Evolutionary conservation across 2,888 invertebrate species (phyloP).

Genomic region (Trichogramma dendrolimi): DNA sequence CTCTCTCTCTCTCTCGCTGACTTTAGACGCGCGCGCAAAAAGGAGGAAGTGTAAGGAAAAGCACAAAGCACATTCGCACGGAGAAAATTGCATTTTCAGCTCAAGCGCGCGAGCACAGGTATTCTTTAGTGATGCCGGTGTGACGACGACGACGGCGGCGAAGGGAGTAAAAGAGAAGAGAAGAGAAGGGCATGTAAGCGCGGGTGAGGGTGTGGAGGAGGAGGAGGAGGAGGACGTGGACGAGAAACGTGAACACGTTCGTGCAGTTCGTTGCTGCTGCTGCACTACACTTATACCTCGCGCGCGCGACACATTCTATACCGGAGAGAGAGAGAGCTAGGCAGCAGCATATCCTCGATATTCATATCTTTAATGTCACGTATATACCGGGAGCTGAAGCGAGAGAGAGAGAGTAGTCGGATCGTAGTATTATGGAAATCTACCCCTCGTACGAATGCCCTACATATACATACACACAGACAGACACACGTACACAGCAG

Average conservation of each 20-base stretch:
- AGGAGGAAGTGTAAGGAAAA: neutral
- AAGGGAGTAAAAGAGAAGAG: no score
- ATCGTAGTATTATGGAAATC: slow-evolving; percentile 19
- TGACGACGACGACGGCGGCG: no score
- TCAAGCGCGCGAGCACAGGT: neutral
- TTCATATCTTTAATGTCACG: slow-evolving; percentile 24
- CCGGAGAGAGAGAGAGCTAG: no score
- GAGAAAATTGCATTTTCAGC: slow-evolving; percentile 14
- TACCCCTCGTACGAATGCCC: no score
- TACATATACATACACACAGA: no score
- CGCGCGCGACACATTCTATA: neutral
- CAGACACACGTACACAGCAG: no score
- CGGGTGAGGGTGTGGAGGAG: no score
- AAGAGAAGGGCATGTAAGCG: no score
- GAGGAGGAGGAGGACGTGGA: neutral
- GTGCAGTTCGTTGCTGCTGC: neutral
- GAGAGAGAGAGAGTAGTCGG: neutral
- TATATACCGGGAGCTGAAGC: neutral
- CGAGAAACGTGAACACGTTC: slow-evolving; percentile 7
- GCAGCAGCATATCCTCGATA: slow-evolving; percentile 13
- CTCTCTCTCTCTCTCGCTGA: no score
- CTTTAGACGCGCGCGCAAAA: no score
- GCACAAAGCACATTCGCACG: slow-evolving; percentile 7
- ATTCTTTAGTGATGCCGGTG: neutral
- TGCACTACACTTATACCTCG: neutral